Evolutionary conservation across 1,140 invertebrate species (phyloP), one percentile per base, ranked within the genome.

Genomic region (Bombus impatiens): DNA sequence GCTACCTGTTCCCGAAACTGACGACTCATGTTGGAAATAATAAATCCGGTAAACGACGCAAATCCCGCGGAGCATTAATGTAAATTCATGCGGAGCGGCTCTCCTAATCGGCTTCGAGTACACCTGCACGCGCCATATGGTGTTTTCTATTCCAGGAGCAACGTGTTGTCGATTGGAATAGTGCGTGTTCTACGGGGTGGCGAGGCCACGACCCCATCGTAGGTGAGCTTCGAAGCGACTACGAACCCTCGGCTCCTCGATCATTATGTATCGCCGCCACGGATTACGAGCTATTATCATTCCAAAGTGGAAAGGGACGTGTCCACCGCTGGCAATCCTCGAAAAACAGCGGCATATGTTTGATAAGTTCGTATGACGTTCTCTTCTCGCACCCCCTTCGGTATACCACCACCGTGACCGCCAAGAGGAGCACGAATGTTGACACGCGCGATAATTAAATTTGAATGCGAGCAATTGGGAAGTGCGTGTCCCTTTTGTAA

Each of bases 91-190:
- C 92, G 68, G 89, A 91, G 92, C 79, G 89, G 90, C 90, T 93
- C 91, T 93, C 93, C 92, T 95, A 95, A 95, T 95, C 94, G 94
- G 93, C 93, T 91, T 89, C 77, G 85, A 44, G 93, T 95, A 93
- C 95, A 95, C 95, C 95, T 95, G 95, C 95, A 92, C 74, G 81
- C 89, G 87, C 94, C 95, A 95, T 95, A 95, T 95, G 95, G 94
- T 93, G 92, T 94, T 94, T 93, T 93, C 91, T 94, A 93, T 93
- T 91, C 89, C 86, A 89, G 83, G 74, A 89, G 57, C 83, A 86
- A 71, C 77, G 71, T 85, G 78, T 87, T 70, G 74, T 42, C 28
- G 80, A 59, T 40, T 88, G 67, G 82, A 88, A 84, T 84, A 89
- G 84, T 80, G 90, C 79, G 70, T 82, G 65, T 79, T 40, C 37